Evolutionary conservation across 2,888 invertebrate genomes (phyloP), one percentile per base, ranked within the genome.

Genomic region (Pollenia angustigena): DNA sequence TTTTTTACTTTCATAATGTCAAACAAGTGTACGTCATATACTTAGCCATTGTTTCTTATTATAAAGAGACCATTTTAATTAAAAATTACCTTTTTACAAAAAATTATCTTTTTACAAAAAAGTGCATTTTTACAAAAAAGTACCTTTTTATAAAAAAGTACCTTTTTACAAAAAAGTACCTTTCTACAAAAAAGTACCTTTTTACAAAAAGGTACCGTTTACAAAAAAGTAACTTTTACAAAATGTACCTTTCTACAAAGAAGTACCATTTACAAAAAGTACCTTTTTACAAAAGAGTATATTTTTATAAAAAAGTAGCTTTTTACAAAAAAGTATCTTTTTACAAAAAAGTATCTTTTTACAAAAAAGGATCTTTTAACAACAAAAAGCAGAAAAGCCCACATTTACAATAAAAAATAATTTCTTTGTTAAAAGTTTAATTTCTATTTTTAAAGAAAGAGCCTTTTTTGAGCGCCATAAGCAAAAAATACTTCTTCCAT

Each of bases 111-210:
- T 46, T 18, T 18, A 32, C 2, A 32, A 32, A 32, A 4, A 32
- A 32, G 32, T 32, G 0, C 0, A 4, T 9, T 14, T 11, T 23
- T 23, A 3, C 23, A 23, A 14, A 46, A 23, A 64, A 64, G 11
- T 14, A 11, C 3, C 16, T 7, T 16, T 60, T 14, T 42, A 10
- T 10, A 50, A 50, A 50, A 62, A 42, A 44, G n/a, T 44, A 16
- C 42, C n/a, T 32, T 44, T 60, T 60, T 60, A 14, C 9, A n/a
- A 62, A 42, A 62, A 42, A 62, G n/a, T 16, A 42, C 16, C n/a
- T 23, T 42, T 60, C 42, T 60, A 7, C 9, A 14, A 60, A 60
- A 60, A 40, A 60, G 40, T 60, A 60, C 58, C 58, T 40, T 60
- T 40, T 40, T 0, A 4, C 6, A 9, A 52, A 52, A 16, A 54